Base-by-base conservation (phyloP, 2,113 vertebrate genomes). In the Pongo pygmaeus region DNA sequence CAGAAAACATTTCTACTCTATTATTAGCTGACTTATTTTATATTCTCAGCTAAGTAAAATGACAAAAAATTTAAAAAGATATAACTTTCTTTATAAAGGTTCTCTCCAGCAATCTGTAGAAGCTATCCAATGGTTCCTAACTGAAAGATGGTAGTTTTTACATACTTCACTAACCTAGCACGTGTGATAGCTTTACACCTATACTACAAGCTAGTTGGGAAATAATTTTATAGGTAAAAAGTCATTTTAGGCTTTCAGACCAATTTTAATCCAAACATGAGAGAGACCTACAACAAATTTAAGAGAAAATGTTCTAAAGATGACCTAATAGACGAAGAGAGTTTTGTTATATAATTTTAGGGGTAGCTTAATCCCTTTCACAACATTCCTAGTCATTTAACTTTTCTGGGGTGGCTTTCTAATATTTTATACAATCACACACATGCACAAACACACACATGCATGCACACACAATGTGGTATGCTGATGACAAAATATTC, bases 171-270 rank as follows among this genome's bases (percentile, higher is more conserved):
- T 78, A n/a, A 81, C 52, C 20, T 18, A 80, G 17, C 18, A 72
- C 72, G 72, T 79, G 30, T 38, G 46, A 40, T 2, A 64, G n/a
- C 55, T 96, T 86, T 70, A 50, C 16, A 79, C 38, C 55, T 77
- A 72, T 17, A 81, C 55, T 11, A 43, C 38, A 78, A 22, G 32
- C 67, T 91, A 74, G 78, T 80, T 79, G 79, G 70, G 70, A 89
- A 83, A 87, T 75, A 97, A 83, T 74, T 69, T 74, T 35, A 81
- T 50, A 38, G 52, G 17, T 85, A 32, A 96, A 95, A 92, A 85
- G 22, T n/a, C 59, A 93, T 50, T 86, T 59, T 80, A 94, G 61
- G 74, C 14, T 52, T 74, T 85, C 17, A 92, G 84, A 92, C 55
- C 46, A 85, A 16, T 77, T 94, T 83, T 88, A 97, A 92, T 93